Evolutionary conservation across 1,140 invertebrate species (phyloP).

Genomic region (Branchinecta lindahli): DNA sequence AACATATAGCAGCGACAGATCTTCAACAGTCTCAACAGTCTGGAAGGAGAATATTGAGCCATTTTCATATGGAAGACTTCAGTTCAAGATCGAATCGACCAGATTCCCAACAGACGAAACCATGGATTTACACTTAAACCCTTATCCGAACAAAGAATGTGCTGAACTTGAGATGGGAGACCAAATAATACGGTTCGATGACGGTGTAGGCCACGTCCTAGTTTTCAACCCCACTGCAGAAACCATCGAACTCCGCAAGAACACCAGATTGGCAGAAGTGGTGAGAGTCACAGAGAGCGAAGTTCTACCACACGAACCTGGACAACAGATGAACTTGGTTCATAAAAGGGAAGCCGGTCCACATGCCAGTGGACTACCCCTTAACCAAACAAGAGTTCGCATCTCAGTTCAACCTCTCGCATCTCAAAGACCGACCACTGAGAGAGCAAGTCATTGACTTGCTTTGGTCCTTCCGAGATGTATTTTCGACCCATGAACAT

Average conservation of each 20-base stretch:
- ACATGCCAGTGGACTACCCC: neutral
- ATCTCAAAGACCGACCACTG: neutral
- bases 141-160: no score
- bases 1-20: no score
- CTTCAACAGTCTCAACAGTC: no score
- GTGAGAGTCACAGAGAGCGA: neutral
- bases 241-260: neutral
- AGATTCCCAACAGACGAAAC: no score
- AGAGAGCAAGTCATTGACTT: neutral
- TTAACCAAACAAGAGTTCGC: neutral
- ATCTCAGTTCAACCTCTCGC: neutral
- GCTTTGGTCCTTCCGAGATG: neutral
- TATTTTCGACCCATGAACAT: neutral
- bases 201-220: neutral
- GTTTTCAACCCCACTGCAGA: neutral
- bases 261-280: neutral
- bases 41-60: no score
- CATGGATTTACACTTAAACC: no score
- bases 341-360: neutral
- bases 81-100: no score
- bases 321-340: neutral
- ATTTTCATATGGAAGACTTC: no score
- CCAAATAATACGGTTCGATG: no score
- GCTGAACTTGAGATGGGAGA: no score
- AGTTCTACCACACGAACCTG: neutral